Percentiles rank a stretch among this genome's conserved stretches.
Evolutionary conservation across 1,140 invertebrate species (phyloP).

Genomic region (Microplitis mediator): DNA sequence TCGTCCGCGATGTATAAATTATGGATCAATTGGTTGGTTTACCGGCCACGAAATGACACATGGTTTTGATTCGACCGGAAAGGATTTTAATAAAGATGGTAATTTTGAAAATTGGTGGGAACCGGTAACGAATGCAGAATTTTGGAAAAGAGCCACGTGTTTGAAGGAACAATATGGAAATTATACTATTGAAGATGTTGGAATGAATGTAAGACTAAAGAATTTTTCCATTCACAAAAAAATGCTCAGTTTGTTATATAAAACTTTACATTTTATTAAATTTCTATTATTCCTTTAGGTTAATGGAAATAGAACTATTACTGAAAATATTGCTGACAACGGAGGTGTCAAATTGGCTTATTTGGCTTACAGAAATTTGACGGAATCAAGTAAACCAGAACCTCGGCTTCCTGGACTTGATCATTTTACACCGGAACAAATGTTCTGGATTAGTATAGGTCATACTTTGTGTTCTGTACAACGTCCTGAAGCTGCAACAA

Average conservation of each 20-base stretch:
- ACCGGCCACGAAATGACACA: constrained; percentile 95
- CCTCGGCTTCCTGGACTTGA: constrained; percentile 63
- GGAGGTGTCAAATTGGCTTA: constrained; percentile 89
- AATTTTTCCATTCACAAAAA: neutral
- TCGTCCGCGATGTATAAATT: constrained; percentile 89
- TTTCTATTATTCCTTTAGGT: no score
- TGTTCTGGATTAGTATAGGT: constrained; percentile 42
- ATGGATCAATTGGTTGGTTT: constrained; percentile 89
- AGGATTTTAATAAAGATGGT: constrained; percentile 89
- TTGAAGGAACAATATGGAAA: constrained; percentile 89
- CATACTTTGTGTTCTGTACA: constrained; percentile 63
- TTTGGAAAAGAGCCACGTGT: constrained; percentile 78
- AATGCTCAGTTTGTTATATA: neutral
- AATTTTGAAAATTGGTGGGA: constrained; percentile 88
- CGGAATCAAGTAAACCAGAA: constrained; percentile 68
- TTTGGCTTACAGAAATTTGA: constrained; percentile 78
- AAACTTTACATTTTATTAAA: no score
- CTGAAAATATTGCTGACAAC: constrained; percentile 93
- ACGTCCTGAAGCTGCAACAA: constrained; percentile 71
- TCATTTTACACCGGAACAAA: constrained; percentile 4
- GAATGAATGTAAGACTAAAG: constrained; percentile 69
- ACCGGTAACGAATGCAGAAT: constrained; percentile 74
- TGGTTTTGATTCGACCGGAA: constrained; percentile 88
- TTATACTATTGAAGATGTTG: constrained; percentile 74
- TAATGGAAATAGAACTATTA: constrained; percentile 87